These are phyloP conservation scores for Terrapene triunguis DNA, from an alignment of 2,113 vertebrate species.

Conservation along the genomic window DNA sequence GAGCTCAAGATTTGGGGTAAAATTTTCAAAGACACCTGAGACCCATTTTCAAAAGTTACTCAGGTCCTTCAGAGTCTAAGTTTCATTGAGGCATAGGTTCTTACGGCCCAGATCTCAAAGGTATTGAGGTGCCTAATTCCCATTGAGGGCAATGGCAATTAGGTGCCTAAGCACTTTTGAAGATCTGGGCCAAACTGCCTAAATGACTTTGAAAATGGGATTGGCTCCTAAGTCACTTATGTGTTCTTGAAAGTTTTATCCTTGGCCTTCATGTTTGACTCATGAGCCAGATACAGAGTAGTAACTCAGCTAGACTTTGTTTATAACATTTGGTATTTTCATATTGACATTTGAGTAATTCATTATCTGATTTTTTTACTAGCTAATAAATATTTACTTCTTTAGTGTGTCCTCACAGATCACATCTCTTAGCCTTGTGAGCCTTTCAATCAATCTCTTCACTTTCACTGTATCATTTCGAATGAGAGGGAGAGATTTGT, in stretches of 20 bases:
- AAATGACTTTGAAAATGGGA: neutral
- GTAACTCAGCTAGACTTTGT: neutral
- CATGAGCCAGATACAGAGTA: fast-evolving
- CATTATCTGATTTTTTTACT: neutral
- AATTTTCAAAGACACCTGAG: neutral
- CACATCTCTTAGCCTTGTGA: neutral
- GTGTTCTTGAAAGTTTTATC: neutral
- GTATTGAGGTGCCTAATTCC: neutral
- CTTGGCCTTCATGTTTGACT: neutral
- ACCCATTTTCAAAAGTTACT: neutral
- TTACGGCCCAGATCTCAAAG: neutral
- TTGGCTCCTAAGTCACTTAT: neutral
- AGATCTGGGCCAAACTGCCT: neutral
- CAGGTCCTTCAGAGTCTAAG: neutral
- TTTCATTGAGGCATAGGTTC: neutral
- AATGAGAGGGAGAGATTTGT: neutral
- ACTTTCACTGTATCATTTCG: neutral
- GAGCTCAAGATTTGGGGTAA: neutral
- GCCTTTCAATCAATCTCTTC: neutral
- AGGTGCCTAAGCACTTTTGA: neutral
- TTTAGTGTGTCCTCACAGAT: neutral
- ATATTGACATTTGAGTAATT: neutral
- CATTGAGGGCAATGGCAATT: neutral
- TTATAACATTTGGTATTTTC: neutral
- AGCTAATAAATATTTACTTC: neutral